A percentile compares a stretch with the other conserved stretches of the same genome.
Evolutionary conservation across 2,797 vertebrate species (phyloP).

Genomic region (Austrolebias charrua): DNA sequence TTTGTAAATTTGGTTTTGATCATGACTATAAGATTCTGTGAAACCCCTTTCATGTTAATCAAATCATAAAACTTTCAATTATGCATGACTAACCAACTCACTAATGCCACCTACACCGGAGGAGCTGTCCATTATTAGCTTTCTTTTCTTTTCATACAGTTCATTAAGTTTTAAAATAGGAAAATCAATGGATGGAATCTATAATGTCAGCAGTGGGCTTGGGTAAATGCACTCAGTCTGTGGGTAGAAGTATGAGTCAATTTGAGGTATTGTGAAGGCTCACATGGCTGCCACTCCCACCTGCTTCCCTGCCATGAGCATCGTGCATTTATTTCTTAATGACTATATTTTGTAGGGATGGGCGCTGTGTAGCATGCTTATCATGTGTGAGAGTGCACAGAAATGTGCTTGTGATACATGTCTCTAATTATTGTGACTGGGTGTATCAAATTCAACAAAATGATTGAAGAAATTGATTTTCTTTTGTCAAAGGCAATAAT

Average conservation of each 20-base stretch:
- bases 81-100: slow-evolving; percentile 55
- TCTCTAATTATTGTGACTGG: slow-evolving; percentile 15
- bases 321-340: slow-evolving; percentile 73
- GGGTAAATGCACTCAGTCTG: slow-evolving; percentile 67
- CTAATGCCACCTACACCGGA: slow-evolving; percentile 53
- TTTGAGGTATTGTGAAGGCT: slow-evolving; percentile 49
- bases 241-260: slow-evolving; percentile 61
- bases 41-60: slow-evolving; percentile 49
- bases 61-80: slow-evolving; percentile 65
- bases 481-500: too few relatives aligned
- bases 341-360: slow-evolving; percentile 56
- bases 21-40: slow-evolving; percentile 23
- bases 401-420: slow-evolving; percentile 19
- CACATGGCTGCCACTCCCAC: slow-evolving; percentile 55
- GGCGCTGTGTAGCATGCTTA: slow-evolving; percentile 27
- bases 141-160: slow-evolving; percentile 39
- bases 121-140: slow-evolving; percentile 31
- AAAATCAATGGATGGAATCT: slow-evolving; percentile 72
- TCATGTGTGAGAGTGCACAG: slow-evolving; percentile 33
- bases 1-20: slow-evolving; percentile 20
- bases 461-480: slow-evolving; percentile 42
- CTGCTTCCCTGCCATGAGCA: slow-evolving; percentile 62
- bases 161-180: slow-evolving; percentile 75
- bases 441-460: slow-evolving; percentile 40
- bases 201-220: slow-evolving; percentile 65